Evolutionary conservation across 2,797 vertebrate genomes (phyloP).

Genomic region (Myripristis jacobus): DNA sequence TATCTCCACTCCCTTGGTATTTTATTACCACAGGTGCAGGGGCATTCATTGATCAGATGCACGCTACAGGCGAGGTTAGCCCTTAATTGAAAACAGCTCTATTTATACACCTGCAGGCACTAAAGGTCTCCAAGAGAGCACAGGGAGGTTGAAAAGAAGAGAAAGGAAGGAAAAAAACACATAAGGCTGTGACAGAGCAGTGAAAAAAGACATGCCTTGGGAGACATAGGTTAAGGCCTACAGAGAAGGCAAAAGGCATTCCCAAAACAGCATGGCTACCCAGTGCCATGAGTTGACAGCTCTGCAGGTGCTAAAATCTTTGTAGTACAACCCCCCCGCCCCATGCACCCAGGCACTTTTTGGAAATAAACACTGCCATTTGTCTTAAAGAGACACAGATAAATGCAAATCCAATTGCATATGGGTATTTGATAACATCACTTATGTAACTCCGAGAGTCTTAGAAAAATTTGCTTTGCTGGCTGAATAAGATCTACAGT

Average conservation of each 20-base stretch:
- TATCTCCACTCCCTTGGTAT: constrained; percentile 80
- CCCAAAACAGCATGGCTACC: constrained; percentile 56
- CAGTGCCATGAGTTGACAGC: constrained; percentile 35
- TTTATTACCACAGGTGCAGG: constrained; percentile 92
- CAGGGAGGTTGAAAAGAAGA: constrained; percentile 64
- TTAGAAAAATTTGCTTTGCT: background rate
- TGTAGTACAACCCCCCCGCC: background rate
- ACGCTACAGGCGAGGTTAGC: constrained; percentile 82
- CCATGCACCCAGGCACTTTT: background rate
- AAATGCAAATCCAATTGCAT: constrained; percentile 19
- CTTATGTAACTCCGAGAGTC: background rate
- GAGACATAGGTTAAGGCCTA: constrained; percentile 63
- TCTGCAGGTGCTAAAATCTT: constrained; percentile 57
- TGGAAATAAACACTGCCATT: background rate
- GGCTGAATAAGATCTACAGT: constrained; percentile 9
- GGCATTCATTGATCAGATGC: constrained; percentile 86
- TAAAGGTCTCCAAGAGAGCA: constrained; percentile 83
- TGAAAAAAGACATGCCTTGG: constrained; percentile 66
- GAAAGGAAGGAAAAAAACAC: constrained; percentile 44
- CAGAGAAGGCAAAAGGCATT: constrained; percentile 58
- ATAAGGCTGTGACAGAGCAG: constrained; percentile 62
- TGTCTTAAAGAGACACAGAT: constrained; percentile 26
- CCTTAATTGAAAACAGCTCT: constrained; percentile 88
- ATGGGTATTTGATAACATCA: background rate
- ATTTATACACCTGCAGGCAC: constrained; percentile 90